Conservation (phyloP, 2,797 vertebrate species). For the Peromyscus aztecus region DNA sequence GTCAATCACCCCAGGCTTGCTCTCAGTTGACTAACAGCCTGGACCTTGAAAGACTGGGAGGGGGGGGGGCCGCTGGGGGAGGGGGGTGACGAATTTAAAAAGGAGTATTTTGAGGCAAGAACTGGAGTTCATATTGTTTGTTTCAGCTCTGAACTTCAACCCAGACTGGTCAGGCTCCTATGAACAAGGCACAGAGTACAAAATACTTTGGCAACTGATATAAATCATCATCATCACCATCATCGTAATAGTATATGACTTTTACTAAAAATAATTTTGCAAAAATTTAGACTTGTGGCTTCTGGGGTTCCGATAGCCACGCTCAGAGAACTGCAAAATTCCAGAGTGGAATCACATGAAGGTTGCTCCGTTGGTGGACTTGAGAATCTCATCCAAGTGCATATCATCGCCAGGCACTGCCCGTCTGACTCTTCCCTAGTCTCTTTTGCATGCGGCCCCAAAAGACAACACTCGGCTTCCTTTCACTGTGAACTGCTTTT, state of each 20-base stretch:
- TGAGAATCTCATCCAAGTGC: background rate
- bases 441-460: background rate
- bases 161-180: slow-evolving; percentile 71
- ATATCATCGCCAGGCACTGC: background rate
- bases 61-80: background rate
- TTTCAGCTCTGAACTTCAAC: slow-evolving; percentile 81
- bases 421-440: background rate
- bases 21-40: slow-evolving; percentile 88
- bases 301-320: background rate
- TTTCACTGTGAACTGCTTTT: background rate
- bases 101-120: slow-evolving; percentile 84
- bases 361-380: background rate
- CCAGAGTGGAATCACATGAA: background rate
- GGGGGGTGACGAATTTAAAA: background rate
- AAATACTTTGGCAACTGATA: slow-evolving; percentile 66
- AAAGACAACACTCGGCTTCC: background rate
- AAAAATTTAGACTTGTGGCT: background rate
- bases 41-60: slow-evolving; percentile 86
- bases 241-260: background rate
- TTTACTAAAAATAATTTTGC: slow-evolving; percentile 58
- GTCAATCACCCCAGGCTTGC: slow-evolving; percentile 90
- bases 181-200: slow-evolving; percentile 72
- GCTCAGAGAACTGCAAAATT: slow-evolving; percentile 38
- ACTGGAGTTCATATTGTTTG: slow-evolving; percentile 87
- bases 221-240: background rate